A percentile compares a stretch with the other conserved stretches of the same genome.
Conservation (phyloP, 2,888 invertebrate genomes). For the Sinodicranocentrus sp. region DNA sequence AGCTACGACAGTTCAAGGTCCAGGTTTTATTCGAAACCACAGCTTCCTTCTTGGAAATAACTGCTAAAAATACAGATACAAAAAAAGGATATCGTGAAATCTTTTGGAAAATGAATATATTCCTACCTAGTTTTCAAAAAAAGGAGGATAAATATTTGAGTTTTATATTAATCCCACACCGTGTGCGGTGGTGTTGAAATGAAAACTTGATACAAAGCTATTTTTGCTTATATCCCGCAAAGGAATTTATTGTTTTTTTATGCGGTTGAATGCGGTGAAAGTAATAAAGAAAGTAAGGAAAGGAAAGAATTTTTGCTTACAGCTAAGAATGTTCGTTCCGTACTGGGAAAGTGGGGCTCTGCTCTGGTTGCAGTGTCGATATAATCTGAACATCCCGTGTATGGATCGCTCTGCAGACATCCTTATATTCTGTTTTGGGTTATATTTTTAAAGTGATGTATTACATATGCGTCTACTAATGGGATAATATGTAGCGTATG, state of each 20-base stretch:
- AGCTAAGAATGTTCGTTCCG: slow-evolving; percentile 22
- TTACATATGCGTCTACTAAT: slow-evolving; percentile 21
- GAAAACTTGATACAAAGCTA: too few relatives aligned
- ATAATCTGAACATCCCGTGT: slow-evolving; percentile 41
- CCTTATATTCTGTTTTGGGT: slow-evolving; percentile 24
- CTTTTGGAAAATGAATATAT: too few relatives aligned
- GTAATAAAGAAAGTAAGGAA: slow-evolving; percentile 37
- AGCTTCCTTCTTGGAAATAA: too few relatives aligned
- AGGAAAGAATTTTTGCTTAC: slow-evolving; percentile 28
- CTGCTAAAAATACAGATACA: too few relatives aligned
- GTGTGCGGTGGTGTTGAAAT: too few relatives aligned
- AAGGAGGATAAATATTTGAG: too few relatives aligned
- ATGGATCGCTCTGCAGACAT: slow-evolving; percentile 45
- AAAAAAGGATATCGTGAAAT: too few relatives aligned
- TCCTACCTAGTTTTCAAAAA: too few relatives aligned
- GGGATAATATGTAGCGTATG: too few relatives aligned
- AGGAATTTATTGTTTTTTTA: slow-evolving; percentile 51
- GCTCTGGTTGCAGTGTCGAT: slow-evolving; percentile 32
- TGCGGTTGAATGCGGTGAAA: slow-evolving; percentile 63
- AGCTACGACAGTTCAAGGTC: slow-evolving; percentile 39
- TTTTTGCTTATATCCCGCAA: not conserved
- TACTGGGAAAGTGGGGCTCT: slow-evolving; percentile 34
- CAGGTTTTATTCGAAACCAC: too few relatives aligned
- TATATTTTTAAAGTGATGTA: slow-evolving; percentile 44
- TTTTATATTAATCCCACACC: too few relatives aligned